Evolutionary conservation across 2,113 vertebrate species (phyloP).

Genomic region (Scatophagus argus): DNA sequence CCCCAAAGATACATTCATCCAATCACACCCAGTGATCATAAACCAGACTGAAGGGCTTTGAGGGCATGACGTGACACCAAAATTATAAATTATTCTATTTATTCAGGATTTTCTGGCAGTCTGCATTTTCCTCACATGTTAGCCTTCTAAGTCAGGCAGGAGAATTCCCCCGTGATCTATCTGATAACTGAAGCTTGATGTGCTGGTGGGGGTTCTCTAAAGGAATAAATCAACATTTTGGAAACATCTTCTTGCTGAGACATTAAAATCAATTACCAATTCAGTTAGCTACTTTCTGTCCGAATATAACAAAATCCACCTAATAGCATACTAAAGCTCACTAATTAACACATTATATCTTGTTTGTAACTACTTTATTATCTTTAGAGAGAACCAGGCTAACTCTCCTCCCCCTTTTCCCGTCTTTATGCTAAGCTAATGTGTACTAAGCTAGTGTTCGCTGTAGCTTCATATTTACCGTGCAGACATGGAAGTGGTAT

Average conservation of each 20-base stretch:
- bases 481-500: not conserved
- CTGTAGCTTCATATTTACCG: not conserved
- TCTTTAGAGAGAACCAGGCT: not conserved
- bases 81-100: conserved; percentile 74
- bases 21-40: conserved; percentile 64
- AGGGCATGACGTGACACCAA: conserved; percentile 61
- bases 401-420: not conserved
- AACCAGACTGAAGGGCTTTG: conserved; percentile 67
- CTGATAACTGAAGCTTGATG: conserved; percentile 40
- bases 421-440: conserved; percentile 1
- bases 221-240: conserved; percentile 18
- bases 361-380: not conserved
- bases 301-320: not conserved
- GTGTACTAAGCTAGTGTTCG: not conserved
- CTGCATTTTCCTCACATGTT: conserved; percentile 59
- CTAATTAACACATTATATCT: not conserved
- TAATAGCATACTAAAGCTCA: not conserved
- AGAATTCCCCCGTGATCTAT: conserved; percentile 43
- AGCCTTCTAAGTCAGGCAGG: conserved; percentile 44
- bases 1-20: conserved; percentile 73
- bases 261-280: not conserved
- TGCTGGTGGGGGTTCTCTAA: conserved; percentile 4
- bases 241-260: not conserved
- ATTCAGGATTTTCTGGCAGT: conserved; percentile 54
- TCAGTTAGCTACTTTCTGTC: not conserved